Evolutionary conservation across 2,797 vertebrate genomes (phyloP), one percentile per base, ranked within the genome.

Genomic region (Prionace glauca): DNA sequence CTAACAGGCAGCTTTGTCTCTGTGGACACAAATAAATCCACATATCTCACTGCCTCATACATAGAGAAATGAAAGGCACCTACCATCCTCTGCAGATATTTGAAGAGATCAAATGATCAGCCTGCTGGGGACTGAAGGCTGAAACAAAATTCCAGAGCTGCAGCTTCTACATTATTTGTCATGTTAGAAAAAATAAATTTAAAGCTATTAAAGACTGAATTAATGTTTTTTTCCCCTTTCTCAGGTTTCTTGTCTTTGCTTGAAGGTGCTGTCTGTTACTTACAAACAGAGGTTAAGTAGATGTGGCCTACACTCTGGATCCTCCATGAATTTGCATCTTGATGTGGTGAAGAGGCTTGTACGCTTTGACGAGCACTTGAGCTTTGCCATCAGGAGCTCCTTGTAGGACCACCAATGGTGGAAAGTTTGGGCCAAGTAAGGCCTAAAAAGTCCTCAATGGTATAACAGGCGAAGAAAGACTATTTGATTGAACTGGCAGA

Each of bases 81-180:
- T 56, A 77, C 93, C 93, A 18, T 95, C 29, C 69, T 77, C 71
- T 95, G 18, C 26, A 16, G 41, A 72, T 56, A 4, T 45, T 95
- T 24, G 26, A 8, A 29, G 45, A 77, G 93, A 72, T 95, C 93
- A 95, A 77, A 95, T n/a, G 69, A 95, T 14, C 26, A 95, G 36
- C 62, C 20, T 91, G 3, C n/a, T 36, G 36, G 62, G 36, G 90
- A 69, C 41, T 24, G n/a, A 24, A n/a, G 20, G 62, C 65, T 69
- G 62, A 20, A 18, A 32, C 60, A 20, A 16, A 84, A 45, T 16
- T 84, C 22, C 62, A 22, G 2, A 41, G 90, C n/a, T 69, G 22
- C 10, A 4, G n/a, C 20, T 36, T 65, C 29, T n/a, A 65, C 11
- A 69, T 12, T 69, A 11, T 11, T 92, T 92, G 29, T 88, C 10